Conservation (phyloP, 2,888 invertebrate species). For the Metallyticus violacea region DNA sequence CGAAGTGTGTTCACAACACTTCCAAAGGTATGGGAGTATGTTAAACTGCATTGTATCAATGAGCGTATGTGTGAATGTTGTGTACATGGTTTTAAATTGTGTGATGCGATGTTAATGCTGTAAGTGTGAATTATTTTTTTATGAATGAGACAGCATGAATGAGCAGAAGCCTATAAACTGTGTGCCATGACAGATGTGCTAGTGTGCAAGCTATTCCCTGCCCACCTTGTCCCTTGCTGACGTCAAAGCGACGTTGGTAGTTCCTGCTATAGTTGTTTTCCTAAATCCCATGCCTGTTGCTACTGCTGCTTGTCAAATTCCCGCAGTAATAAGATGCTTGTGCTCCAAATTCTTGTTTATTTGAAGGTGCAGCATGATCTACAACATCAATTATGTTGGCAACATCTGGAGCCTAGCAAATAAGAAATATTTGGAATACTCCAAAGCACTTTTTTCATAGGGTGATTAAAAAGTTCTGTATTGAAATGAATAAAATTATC, state of each 20-base stretch:
- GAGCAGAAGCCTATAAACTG: neutral
- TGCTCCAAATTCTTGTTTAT: conserved; percentile 16
- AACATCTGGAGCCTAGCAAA: conserved; percentile 22
- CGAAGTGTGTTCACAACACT: conserved; percentile 38
- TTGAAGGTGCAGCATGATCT: conserved; percentile 10
- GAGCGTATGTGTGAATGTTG: conserved; percentile 30
- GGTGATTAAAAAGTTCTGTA: conserved; percentile 30
- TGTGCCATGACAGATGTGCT: conserved; percentile 28
- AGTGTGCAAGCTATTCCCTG: conserved; percentile 22
- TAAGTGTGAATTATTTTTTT: conserved; percentile 13
- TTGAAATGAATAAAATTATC: conserved; percentile 32
- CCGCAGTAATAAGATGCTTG: neutral
- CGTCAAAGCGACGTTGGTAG: too few species aligned
- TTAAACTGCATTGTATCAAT: conserved; percentile 41
- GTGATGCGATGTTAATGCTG: neutral
- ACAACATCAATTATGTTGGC: conserved; percentile 20
- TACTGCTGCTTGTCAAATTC: conserved; percentile 27
- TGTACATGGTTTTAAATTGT: conserved; percentile 21
- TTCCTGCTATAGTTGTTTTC: neutral
- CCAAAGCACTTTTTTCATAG: conserved; percentile 23
- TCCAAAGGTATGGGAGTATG: conserved; percentile 39
- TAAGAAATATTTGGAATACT: conserved; percentile 19
- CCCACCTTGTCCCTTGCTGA: too few species aligned
- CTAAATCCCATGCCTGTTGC: conserved; percentile 27
- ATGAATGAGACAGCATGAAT: conserved; percentile 19